phyloP scores from a whole-genome alignment of 92 coral and sea anemone species.

The Zoanthus sansibaricus region DNA sequence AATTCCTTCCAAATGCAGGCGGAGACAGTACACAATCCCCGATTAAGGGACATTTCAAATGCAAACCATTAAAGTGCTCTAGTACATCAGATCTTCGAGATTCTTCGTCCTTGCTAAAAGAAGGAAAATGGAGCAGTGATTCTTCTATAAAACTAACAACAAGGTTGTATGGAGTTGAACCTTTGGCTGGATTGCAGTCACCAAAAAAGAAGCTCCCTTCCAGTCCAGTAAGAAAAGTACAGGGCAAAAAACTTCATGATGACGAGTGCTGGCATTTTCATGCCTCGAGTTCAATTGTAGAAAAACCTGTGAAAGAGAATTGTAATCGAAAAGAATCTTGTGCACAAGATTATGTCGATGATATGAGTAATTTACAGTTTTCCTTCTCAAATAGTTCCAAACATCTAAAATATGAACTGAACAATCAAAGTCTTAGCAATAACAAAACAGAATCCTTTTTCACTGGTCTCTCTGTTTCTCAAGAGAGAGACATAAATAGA shows the following conservation, averaged over 20 bases:
- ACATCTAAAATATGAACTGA: neutral
- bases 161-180: constrained; percentile 15
- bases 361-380: neutral
- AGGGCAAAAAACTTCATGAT: neutral
- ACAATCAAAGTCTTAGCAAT: neutral
- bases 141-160: constrained; percentile 11
- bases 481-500: neutral
- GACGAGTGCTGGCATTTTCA: neutral
- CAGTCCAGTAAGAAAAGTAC: constrained; percentile 15
- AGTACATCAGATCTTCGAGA: constrained; percentile 20
- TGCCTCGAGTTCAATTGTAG: neutral
- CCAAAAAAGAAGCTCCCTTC: constrained; percentile 24
- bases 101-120: neutral
- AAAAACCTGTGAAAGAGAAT: constrained; percentile 28
- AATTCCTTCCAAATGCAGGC: neutral
- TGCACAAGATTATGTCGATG: neutral
- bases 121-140: constrained; percentile 46
- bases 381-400: neutral
- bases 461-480: neutral
- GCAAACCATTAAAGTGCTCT: neutral
- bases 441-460: neutral
- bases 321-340: neutral
- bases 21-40: neutral
- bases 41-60: neutral
- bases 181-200: constrained; percentile 45